Percentiles rank a stretch among this genome's conserved stretches.
Evolutionary conservation across 2,113 vertebrate species (phyloP).

Genomic region (Anhinga anhinga): DNA sequence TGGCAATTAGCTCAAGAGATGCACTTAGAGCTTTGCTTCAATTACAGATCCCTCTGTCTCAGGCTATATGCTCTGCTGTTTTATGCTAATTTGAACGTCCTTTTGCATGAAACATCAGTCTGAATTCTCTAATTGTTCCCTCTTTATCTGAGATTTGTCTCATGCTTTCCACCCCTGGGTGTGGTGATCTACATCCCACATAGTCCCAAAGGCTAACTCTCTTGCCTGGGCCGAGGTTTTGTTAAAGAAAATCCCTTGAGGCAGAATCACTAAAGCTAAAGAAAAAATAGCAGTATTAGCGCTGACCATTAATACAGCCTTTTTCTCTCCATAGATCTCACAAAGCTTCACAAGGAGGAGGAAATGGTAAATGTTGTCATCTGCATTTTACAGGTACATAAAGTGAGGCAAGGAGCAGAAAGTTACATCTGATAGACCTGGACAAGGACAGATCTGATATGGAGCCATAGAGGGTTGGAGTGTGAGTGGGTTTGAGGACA

Average conservation of each 20-base stretch:
- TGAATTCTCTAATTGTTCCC: conserved; percentile 45
- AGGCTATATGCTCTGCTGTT: background rate
- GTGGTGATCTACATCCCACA: conserved; percentile 20
- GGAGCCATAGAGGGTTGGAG: background rate
- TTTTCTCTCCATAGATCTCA: background rate
- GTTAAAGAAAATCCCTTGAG: background rate
- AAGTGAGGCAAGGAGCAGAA: background rate
- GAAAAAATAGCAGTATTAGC: background rate
- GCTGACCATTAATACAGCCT: background rate
- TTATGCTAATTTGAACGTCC: conserved; percentile 21
- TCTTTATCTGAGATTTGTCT: conserved; percentile 35
- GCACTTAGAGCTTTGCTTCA: conserved; percentile 32
- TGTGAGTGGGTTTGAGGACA: background rate
- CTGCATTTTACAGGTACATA: background rate
- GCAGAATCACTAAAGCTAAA: background rate
- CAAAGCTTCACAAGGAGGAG: background rate
- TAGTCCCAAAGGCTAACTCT: background rate
- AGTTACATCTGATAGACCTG: background rate
- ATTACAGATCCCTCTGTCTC: conserved; percentile 46
- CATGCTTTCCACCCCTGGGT: conserved; percentile 27
- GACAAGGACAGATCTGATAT: background rate
- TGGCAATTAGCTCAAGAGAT: conserved; percentile 59
- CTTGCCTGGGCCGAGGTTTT: background rate
- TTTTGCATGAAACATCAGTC: conserved; percentile 26
- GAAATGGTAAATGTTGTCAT: fast-evolving